phyloP scores from a whole-genome alignment of 1,140 invertebrate genomes.

The Rhynchophorus ferrugineus region DNA sequence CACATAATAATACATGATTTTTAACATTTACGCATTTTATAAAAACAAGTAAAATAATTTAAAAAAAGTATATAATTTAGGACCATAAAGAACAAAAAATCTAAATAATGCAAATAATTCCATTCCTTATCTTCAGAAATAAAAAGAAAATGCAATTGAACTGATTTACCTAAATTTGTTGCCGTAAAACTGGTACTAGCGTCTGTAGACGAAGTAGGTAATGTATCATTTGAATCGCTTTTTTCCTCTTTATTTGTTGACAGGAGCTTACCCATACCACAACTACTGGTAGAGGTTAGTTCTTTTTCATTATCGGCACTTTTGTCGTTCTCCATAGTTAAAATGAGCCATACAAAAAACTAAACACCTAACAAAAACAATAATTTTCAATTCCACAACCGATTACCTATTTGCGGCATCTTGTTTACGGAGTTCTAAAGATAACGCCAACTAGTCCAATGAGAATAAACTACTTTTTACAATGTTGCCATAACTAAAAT shows the following conservation, averaged over 20 bases:
- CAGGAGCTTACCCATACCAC: conserved; percentile 22
- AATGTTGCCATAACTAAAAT: conserved; percentile 8
- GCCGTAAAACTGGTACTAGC: conserved; percentile 24
- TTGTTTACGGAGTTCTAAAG: conserved; percentile 14
- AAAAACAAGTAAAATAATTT: too few species aligned
- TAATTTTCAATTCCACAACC: neutral
- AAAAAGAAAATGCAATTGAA: too few species aligned
- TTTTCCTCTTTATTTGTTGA: conserved; percentile 29
- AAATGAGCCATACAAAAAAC: conserved; percentile 47
- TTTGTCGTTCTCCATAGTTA: conserved; percentile 46
- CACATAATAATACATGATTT: too few species aligned
- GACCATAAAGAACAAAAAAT: too few species aligned
- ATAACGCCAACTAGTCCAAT: conserved; percentile 7
- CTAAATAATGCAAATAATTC: too few species aligned
- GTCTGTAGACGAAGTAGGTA: conserved; percentile 34
- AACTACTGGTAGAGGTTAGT: conserved; percentile 31
- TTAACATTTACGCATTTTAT: too few species aligned
- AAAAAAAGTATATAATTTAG: too few species aligned
- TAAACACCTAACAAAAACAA: neutral
- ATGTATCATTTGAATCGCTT: conserved; percentile 31
- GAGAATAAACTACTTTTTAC: conserved; percentile 5
- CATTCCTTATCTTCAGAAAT: too few species aligned
- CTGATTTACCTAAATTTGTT: conserved; percentile 24
- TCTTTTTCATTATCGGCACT: conserved; percentile 24
- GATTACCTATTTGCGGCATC: conserved; percentile 5